A percentile compares a stretch with the other conserved stretches of the same genome.
Evolutionary conservation across 2,888 invertebrate genomes (phyloP).

Genomic region (Ethmia dodecea): DNA sequence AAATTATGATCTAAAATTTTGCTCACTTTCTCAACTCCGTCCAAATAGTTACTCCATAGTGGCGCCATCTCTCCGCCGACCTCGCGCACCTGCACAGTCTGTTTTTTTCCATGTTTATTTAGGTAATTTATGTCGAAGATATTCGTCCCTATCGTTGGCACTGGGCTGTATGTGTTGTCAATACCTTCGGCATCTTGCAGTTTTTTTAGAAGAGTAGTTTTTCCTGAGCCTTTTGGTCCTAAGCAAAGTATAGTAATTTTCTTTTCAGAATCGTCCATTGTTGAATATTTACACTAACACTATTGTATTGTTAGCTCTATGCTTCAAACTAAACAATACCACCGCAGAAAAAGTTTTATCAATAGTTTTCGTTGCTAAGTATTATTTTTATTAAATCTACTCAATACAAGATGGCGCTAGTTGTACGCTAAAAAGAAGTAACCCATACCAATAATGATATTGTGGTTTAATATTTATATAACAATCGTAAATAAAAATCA

Average conservation of each 20-base stretch:
- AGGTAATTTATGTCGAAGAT: constrained; percentile 80
- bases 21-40: constrained; percentile 76
- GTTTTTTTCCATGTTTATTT: constrained; percentile 68
- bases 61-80: constrained; percentile 90
- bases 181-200: constrained; percentile 83
- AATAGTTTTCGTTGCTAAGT: constrained; percentile 24
- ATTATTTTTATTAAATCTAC: constrained; percentile 27
- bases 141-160: constrained; percentile 88
- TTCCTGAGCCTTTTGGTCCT: constrained; percentile 88
- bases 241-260: constrained; percentile 79
- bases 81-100: constrained; percentile 80
- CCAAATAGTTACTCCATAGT: constrained; percentile 87
- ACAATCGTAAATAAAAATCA: too few species aligned
- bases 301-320: too few species aligned
- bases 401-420: constrained; percentile 43
- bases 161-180: constrained; percentile 86
- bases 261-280: constrained; percentile 61
- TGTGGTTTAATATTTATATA: too few species aligned
- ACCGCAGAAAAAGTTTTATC: constrained; percentile 26
- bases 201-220: constrained; percentile 86
- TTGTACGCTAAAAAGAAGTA: too few species aligned
- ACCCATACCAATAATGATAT: too few species aligned
- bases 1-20: constrained; percentile 2
- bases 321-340: not conserved
- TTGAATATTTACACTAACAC: too few species aligned